Percentiles rank a stretch among this genome's conserved stretches.
Conservation (phyloP, 2,797 vertebrate genomes). For the Ambastaia sidthimunki region DNA sequence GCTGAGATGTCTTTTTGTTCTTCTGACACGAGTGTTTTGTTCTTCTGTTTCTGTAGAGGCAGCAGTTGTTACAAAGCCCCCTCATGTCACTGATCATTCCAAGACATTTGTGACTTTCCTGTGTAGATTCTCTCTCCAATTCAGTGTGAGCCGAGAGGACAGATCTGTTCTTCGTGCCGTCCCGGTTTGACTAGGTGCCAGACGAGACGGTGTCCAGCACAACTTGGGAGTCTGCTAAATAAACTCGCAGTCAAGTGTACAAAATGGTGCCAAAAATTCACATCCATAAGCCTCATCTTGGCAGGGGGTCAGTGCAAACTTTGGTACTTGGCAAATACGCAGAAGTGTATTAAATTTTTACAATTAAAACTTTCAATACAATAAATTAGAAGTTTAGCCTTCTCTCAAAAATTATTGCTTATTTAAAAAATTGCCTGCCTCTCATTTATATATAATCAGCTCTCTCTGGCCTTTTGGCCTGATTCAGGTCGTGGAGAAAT, state of each 20-base stretch:
- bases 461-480: slow-evolving; percentile 44
- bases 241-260: slow-evolving; percentile 46
- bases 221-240: slow-evolving; percentile 59
- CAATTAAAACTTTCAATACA: slow-evolving; percentile 14
- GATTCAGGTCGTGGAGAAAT: slow-evolving; percentile 28
- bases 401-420: slow-evolving; percentile 33
- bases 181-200: slow-evolving; percentile 48
- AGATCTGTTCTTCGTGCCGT: slow-evolving; percentile 47
- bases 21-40: slow-evolving; percentile 48
- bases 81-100: slow-evolving; percentile 49
- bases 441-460: slow-evolving; percentile 37
- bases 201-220: slow-evolving; percentile 30
- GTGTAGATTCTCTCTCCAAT: slow-evolving; percentile 53
- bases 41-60: slow-evolving; percentile 40
- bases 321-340: slow-evolving; percentile 15
- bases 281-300: slow-evolving; percentile 20
- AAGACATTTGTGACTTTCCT: slow-evolving; percentile 51
- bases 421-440: slow-evolving; percentile 39
- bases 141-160: slow-evolving; percentile 46
- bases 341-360: slow-evolving; percentile 14
- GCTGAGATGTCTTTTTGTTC: slow-evolving; percentile 50
- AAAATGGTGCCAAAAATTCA: slow-evolving; percentile 47
- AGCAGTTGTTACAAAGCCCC: slow-evolving; percentile 28
- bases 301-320: slow-evolving; percentile 27
- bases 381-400: slow-evolving; percentile 16